These are phyloP conservation scores for Apoderus coryli DNA, from an alignment of 2,888 invertebrate species.

Conservation along the genomic window DNA sequence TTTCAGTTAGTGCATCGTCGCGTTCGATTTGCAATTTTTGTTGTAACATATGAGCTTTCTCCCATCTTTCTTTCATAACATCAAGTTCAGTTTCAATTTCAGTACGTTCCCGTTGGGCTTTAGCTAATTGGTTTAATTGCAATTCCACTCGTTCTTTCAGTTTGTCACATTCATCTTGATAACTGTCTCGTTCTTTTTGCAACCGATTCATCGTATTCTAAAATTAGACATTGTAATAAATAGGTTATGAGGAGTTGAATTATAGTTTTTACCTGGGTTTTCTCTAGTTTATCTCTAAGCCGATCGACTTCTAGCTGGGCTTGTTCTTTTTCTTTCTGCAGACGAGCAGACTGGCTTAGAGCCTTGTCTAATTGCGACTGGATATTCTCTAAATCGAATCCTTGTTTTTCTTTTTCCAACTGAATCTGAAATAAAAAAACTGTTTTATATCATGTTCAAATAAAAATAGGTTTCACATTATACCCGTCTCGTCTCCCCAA, in stretches of 20 bases:
- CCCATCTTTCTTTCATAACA: conserved; percentile 53
- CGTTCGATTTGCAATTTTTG: conserved; percentile 78
- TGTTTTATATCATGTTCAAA: too few relatives aligned
- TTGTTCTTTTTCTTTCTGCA: conserved; percentile 82
- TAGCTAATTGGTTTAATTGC: conserved; percentile 64
- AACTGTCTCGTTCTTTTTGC: conserved; percentile 77
- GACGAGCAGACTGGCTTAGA: conserved; percentile 68
- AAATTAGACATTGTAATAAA: conserved; percentile 16
- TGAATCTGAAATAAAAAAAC: conserved; percentile 52
- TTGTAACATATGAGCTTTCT: conserved; percentile 15
- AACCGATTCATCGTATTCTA: conserved; percentile 59
- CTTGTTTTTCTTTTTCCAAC: conserved; percentile 81
- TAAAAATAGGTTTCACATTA: background rate
- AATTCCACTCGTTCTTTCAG: conserved; percentile 71
- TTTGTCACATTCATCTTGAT: conserved; percentile 67
- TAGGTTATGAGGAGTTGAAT: conserved; percentile 1
- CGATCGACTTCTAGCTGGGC: conserved; percentile 74
- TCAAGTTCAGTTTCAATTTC: conserved; percentile 75
- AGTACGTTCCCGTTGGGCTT: conserved; percentile 74
- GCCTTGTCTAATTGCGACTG: conserved; percentile 87
- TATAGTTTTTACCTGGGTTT: conserved; percentile 54
- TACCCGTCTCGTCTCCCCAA: conserved; percentile 69
- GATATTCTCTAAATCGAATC: conserved; percentile 79
- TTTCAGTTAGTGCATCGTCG: conserved; percentile 72
- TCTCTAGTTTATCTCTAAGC: conserved; percentile 77